Conservation (phyloP, 2,113 vertebrate genomes). For the Dipodomys ordii region DNA sequence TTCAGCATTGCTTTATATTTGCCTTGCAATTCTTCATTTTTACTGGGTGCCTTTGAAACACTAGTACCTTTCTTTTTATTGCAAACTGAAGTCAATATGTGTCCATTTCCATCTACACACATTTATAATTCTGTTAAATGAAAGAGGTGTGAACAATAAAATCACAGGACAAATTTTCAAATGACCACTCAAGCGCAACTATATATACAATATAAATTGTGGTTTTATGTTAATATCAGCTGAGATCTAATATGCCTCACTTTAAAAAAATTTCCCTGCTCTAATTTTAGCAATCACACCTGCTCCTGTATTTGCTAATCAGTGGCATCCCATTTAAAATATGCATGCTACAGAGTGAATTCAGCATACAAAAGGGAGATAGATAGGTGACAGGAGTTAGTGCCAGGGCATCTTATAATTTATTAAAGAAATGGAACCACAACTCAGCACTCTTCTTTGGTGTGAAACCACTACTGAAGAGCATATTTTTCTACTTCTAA, state of each 20-base stretch:
- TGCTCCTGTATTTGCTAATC: constrained; percentile 52
- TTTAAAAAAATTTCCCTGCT: constrained; percentile 47
- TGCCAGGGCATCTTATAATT: neutral
- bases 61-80: neutral
- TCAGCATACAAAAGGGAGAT: constrained; percentile 10
- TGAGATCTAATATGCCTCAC: constrained; percentile 37
- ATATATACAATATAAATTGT: constrained; percentile 1
- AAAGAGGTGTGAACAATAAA: neutral
- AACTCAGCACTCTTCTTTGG: neutral
- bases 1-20: constrained; percentile 5
- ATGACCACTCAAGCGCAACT: neutral
- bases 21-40: neutral
- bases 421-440: constrained; percentile 21
- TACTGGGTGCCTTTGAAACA: neutral
- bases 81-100: neutral
- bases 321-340: constrained; percentile 46
- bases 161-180: constrained; percentile 36
- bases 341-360: constrained; percentile 49
- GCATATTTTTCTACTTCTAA: neutral
- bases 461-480: neutral
- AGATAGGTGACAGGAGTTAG: constrained; percentile 8
- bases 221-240: constrained; percentile 48
- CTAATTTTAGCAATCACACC: constrained; percentile 75
- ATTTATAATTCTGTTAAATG: constrained; percentile 21
- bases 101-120: neutral